Percentiles rank a stretch among this genome's conserved stretches.
phyloP scores from a whole-genome alignment of 2,888 invertebrate species.

The Deilephila elpenor region DNA sequence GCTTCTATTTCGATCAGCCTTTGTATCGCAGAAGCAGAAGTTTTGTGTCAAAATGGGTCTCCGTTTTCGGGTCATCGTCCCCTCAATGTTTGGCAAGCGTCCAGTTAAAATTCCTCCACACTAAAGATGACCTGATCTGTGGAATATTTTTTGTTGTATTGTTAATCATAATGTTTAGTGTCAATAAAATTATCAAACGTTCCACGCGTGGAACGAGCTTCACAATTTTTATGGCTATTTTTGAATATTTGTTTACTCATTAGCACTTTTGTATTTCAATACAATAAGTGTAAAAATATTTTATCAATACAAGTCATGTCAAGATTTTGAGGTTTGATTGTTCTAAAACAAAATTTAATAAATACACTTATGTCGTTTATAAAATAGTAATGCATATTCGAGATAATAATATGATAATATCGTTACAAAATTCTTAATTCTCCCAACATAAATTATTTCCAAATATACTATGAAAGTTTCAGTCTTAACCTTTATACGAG shows the following conservation, averaged over 20 bases:
- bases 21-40: conserved; percentile 17
- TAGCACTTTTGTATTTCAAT: not conserved
- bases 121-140: conserved; percentile 19
- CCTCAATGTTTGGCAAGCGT: conserved; percentile 20
- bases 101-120: conserved; percentile 30
- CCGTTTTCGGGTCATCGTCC: conserved; percentile 30
- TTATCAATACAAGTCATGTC: too few relatives aligned
- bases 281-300: not conserved
- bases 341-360: too few relatives aligned
- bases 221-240: not conserved
- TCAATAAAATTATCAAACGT: conserved; percentile 18
- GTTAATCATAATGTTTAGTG: conserved; percentile 19
- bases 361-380: too few relatives aligned
- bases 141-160: conserved; percentile 22
- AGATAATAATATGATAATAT: too few relatives aligned
- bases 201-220: not conserved
- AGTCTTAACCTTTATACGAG: too few relatives aligned
- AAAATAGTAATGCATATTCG: too few relatives aligned
- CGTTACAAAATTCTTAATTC: too few relatives aligned
- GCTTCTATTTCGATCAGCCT: conserved; percentile 13
- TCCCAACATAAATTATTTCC: too few relatives aligned
- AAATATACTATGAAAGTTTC: too few relatives aligned
- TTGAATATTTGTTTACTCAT: not conserved
- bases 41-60: conserved; percentile 23
- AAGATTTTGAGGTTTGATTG: too few relatives aligned